Conservation (phyloP, 2,113 vertebrate species). For the Gorsachius goisagi region DNA sequence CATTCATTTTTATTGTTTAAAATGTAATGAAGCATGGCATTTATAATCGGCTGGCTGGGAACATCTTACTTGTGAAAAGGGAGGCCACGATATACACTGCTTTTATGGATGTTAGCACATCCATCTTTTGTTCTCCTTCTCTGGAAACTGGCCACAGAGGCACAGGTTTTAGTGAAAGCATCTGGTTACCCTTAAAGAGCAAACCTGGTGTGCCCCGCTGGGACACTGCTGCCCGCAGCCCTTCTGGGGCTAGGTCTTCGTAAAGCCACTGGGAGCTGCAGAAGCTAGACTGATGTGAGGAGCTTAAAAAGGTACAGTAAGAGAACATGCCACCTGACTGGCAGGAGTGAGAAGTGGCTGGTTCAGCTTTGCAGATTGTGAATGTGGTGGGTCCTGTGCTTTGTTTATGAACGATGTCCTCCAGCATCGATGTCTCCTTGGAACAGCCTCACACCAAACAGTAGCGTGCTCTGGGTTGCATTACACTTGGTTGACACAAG, state of each 20-base stretch:
- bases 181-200: neutral
- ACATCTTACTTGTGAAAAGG: neutral
- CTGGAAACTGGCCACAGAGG: neutral
- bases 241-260: neutral
- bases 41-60: slow-evolving; percentile 65
- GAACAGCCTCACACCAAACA: neutral
- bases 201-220: neutral
- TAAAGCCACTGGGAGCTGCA: neutral
- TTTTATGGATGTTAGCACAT: neutral
- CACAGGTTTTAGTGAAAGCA: neutral
- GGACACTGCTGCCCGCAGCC: neutral
- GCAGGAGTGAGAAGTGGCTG: neutral
- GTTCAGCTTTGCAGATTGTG: neutral
- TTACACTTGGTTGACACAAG: neutral
- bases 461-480: neutral
- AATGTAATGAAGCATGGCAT: slow-evolving; percentile 74
- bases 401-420: neutral
- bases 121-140: neutral
- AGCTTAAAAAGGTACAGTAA: neutral
- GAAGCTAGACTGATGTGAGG: neutral
- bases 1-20: slow-evolving; percentile 77
- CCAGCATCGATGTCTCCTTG: neutral
- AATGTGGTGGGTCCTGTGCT: rapidly evolving
- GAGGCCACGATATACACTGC: neutral
- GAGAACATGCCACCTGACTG: neutral